These are phyloP conservation scores for Dipodomys ordii DNA, from an alignment of 2,113 vertebrate genomes.

Conservation along the genomic window DNA sequence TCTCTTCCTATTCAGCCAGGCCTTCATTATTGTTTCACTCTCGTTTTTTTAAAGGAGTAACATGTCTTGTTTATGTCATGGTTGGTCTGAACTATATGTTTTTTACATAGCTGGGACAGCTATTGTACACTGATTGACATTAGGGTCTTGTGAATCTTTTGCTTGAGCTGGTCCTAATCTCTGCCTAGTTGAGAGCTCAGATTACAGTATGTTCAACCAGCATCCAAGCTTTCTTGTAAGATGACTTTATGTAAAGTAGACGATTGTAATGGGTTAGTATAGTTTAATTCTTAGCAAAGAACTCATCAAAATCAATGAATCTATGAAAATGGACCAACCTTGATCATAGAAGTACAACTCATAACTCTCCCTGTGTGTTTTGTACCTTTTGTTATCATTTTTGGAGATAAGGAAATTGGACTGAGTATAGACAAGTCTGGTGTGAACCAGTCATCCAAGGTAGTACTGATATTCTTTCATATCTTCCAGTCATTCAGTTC, in stretches of 20 bases:
- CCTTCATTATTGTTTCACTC: no score
- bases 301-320: background rate
- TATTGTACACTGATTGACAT: no score
- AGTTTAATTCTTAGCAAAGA: background rate
- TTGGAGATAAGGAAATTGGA: background rate
- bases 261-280: background rate
- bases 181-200: no score
- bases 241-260: background rate
- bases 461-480: fast-evolving
- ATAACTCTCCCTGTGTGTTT: background rate
- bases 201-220: no score
- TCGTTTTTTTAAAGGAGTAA: no score
- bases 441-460: background rate
- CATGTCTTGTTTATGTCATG: no score
- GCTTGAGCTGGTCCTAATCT: no score
- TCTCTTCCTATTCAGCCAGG: no score
- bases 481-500: background rate
- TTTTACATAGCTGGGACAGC: no score
- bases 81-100: no score
- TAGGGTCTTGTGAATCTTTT: no score
- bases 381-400: background rate
- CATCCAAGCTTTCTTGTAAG: no score
- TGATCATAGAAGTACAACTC: background rate
- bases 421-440: background rate
- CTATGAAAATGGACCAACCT: background rate